Evolutionary conservation across 2,888 invertebrate species (phyloP).

Genomic region (Hydraecia micacea): DNA sequence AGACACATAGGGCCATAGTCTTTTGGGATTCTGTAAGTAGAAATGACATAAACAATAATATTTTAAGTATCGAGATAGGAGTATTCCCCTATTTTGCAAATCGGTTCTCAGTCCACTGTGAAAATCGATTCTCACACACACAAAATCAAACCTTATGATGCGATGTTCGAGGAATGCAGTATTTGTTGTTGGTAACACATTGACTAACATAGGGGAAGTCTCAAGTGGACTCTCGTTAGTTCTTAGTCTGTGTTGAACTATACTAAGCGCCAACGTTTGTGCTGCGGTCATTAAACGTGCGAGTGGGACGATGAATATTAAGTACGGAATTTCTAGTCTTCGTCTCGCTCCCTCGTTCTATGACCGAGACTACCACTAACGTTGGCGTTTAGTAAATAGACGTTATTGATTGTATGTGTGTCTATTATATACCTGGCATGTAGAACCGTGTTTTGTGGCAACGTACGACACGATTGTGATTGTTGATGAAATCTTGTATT

Average conservation of each 20-base stretch:
- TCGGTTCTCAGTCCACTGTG: conserved; percentile 1
- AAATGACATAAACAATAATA: conserved; percentile 16
- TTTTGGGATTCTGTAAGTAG: background rate
- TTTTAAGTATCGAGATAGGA: background rate
- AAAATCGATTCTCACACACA: background rate
- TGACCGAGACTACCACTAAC: background rate
- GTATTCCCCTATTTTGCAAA: background rate
- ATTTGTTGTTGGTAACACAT: conserved; percentile 24
- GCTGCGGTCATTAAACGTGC: conserved; percentile 8
- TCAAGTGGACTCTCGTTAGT: conserved; percentile 33
- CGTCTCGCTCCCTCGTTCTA: conserved; percentile 10
- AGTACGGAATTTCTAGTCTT: background rate
- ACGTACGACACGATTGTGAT: conserved; percentile 48
- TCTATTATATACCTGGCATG: conserved; percentile 40
- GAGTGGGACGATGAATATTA: background rate
- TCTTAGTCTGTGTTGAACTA: conserved; percentile 36
- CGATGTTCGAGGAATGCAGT: conserved; percentile 17
- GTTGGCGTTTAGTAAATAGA: conserved; percentile 24
- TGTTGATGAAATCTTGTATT: conserved; percentile 75
- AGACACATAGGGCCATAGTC: background rate
- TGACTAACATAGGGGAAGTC: conserved; percentile 24
- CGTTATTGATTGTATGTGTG: conserved; percentile 48
- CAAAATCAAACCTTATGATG: conserved; percentile 17
- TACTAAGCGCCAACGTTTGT: conserved; percentile 5
- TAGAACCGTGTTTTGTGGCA: conserved; percentile 48